Evolutionary conservation across 2,797 vertebrate genomes (phyloP), one percentile per base, ranked within the genome.

Genomic region (Coilia nasus): DNA sequence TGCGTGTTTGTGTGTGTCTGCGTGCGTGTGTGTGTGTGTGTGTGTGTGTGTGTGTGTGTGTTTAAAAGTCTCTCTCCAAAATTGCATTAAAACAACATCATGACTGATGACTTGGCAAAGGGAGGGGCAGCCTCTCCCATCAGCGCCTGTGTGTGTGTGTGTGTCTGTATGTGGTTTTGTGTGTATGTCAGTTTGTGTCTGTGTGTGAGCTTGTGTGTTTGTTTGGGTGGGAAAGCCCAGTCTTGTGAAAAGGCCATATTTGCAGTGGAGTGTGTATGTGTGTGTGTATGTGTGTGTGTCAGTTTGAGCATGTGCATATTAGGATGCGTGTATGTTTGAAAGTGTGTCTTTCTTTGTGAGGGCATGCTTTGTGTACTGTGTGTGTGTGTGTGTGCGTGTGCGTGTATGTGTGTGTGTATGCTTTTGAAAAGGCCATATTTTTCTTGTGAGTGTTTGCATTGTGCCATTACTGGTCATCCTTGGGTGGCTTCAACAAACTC

Each of bases 391-490:
- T 71, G 64, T 14, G 64, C 28, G 64, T 67, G 64, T 67, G 25
- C n/a, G 59, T n/a, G 59, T n/a, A 21, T n/a, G 59, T 62, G 59
- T n/a, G 59, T 62, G 60, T 64, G 60, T 12, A 11, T 64, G n/a
- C 67, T 75, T 75, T 28, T 41, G 67, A 75, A 75, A 75, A 75
- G 67, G 31, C 28, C 67, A 75, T 35, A 75, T 75, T 75, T 35
- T 75, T 75, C 67, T 75, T 75, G 67, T 28, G 11, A 0, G 28
- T 75, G 67, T 75, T 75, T 75, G 67, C 67, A 75, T 75, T 75
- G 28, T 75, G 67, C 25, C 67, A 75, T 75, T 75, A 35, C 67
- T 41, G 67, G 67, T 75, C 67, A 75, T 75, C 67, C 67, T 75
- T 75, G 67, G 67, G 14, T 75, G 67, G 28, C 67, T 75, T 75